Evolutionary conservation across 2,113 vertebrate species (phyloP).

Genomic region (Propithecus coquereli): DNA sequence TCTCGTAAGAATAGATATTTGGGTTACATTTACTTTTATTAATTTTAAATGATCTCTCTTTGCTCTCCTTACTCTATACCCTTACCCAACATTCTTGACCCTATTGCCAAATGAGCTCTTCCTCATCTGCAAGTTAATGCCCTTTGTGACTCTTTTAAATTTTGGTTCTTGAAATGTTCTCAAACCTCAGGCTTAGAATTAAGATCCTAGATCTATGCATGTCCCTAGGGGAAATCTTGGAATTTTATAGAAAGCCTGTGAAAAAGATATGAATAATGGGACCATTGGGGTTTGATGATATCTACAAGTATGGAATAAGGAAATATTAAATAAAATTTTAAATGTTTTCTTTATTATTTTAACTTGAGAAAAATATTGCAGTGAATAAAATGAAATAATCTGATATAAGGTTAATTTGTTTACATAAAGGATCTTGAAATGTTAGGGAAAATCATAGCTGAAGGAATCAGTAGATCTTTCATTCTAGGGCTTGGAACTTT

Average conservation of each 20-base stretch:
- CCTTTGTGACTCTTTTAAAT: not conserved
- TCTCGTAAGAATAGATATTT: not conserved
- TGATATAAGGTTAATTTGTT: not conserved
- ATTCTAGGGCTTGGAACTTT: not conserved
- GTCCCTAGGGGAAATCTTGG: not conserved
- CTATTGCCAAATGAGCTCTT: not conserved
- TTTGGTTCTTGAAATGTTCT: not conserved
- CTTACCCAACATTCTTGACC: not conserved
- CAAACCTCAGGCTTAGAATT: not conserved
- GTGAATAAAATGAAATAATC: not conserved
- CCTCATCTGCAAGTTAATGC: not conserved
- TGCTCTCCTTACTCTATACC: not conserved
- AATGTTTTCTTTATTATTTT: not conserved
- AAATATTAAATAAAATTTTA: not conserved
- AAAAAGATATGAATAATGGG: not conserved
- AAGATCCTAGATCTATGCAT: not conserved
- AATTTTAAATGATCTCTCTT: not conserved
- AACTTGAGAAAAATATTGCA: not conserved
- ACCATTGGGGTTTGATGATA: not conserved
- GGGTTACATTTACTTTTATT: conserved; percentile 16
- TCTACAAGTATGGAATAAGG: not conserved
- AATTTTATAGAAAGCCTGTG: not conserved
- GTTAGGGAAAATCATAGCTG: not conserved
- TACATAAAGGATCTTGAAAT: not conserved
- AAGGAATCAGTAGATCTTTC: not conserved